Evolutionary conservation across 2,888 invertebrate genomes (phyloP).

Genomic region (Melanotus villosus): DNA sequence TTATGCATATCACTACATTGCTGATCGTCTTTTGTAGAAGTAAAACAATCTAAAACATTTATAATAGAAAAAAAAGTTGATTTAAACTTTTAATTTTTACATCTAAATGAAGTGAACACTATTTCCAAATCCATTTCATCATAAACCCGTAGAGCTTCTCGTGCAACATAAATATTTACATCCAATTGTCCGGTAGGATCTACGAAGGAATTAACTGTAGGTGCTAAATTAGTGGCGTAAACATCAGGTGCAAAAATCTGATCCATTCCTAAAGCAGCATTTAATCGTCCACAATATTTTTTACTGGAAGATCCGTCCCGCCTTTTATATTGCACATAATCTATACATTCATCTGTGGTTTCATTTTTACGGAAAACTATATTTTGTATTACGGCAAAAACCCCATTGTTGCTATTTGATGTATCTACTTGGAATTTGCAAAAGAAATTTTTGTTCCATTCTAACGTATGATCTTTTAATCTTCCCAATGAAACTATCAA

Average conservation of each 20-base stretch:
- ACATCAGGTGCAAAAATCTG: slow-evolving; percentile 51
- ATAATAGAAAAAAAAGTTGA: not conserved
- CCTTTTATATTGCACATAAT: slow-evolving; percentile 67
- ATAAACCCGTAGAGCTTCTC: slow-evolving; percentile 56
- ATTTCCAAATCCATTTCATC: slow-evolving; percentile 65
- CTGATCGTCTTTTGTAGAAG: slow-evolving; percentile 47
- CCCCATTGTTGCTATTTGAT: slow-evolving; percentile 56
- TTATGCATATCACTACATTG: slow-evolving; percentile 48
- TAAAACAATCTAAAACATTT: slow-evolving; percentile 24
- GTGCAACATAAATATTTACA: slow-evolving; percentile 67
- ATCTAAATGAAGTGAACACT: slow-evolving; percentile 68
- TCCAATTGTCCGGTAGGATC: slow-evolving; percentile 63
- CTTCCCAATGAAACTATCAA: slow-evolving; percentile 58
- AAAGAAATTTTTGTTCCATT: slow-evolving; percentile 56
- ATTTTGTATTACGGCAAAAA: slow-evolving; percentile 71
- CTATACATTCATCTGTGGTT: slow-evolving; percentile 67
- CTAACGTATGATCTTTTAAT: slow-evolving; percentile 56
- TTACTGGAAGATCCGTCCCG: slow-evolving; percentile 56
- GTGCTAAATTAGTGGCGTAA: slow-evolving; percentile 35
- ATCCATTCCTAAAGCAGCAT: slow-evolving; percentile 57
- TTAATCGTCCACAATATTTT: slow-evolving; percentile 64
- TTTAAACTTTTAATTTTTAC: slow-evolving; percentile 56
- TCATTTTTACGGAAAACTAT: slow-evolving; percentile 66
- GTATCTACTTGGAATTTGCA: slow-evolving; percentile 64
- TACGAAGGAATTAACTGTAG: slow-evolving; percentile 56